A percentile compares a stretch with the other conserved stretches of the same genome.
These are phyloP conservation scores for Trichogramma pretiosum DNA, from an alignment of 1,140 invertebrate genomes.

Conservation along the genomic window DNA sequence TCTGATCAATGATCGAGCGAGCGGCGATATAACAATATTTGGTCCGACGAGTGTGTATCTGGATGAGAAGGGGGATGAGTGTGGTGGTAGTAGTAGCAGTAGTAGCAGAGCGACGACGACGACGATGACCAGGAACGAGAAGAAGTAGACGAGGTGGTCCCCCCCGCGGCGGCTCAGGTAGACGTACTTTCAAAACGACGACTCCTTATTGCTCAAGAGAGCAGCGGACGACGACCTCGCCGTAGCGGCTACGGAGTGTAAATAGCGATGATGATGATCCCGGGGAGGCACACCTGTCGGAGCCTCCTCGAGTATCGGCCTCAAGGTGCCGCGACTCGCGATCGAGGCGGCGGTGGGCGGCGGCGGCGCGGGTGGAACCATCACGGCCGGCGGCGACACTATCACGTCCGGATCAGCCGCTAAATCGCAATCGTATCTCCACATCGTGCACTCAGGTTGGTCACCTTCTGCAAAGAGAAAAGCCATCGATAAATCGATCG, in stretches of 20 bases:
- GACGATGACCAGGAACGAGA: not conserved
- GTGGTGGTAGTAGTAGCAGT: no score
- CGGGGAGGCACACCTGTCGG: slow-evolving; percentile 35
- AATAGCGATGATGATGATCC: not conserved
- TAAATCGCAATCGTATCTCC: slow-evolving; percentile 44
- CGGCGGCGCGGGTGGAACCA: slow-evolving; percentile 35
- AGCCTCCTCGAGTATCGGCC: slow-evolving; percentile 44
- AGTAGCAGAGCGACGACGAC: not conserved
- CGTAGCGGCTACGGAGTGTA: not conserved
- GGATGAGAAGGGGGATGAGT: no score
- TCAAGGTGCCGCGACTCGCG: slow-evolving; percentile 40
- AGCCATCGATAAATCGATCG: not conserved
- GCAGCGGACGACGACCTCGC: not conserved
- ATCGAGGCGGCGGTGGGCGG: slow-evolving; percentile 22
- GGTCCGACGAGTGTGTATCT: no score
- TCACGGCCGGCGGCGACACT: slow-evolving; percentile 35
- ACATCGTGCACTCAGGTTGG: slow-evolving; percentile 42
- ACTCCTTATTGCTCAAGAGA: not conserved
- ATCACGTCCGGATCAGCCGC: slow-evolving; percentile 42
- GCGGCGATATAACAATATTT: no score
- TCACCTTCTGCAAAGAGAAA: slow-evolving; percentile 34
- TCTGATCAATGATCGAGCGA: no score
- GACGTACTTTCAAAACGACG: not conserved
- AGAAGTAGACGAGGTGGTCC: not conserved
- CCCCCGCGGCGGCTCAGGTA: not conserved